phyloP scores from a whole-genome alignment of 2,797 vertebrate genomes.

The Danio tinwini region DNA sequence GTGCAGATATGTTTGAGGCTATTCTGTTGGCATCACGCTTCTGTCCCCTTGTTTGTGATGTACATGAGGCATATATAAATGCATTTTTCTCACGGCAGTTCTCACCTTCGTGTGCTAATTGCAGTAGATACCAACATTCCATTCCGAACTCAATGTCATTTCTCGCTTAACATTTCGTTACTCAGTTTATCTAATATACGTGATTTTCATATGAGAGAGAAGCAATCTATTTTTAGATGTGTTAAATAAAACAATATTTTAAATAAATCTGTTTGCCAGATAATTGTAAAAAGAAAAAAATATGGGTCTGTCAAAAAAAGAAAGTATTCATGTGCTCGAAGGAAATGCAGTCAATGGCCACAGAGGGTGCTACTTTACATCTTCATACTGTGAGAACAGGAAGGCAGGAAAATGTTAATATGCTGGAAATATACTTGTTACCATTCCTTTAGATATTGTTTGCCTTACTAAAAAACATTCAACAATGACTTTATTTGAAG shows the following conservation, averaged over 20 bases:
- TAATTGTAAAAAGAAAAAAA: conserved; percentile 41
- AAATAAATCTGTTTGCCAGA: conserved; percentile 55
- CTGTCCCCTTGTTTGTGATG: conserved; percentile 61
- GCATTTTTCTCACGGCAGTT: conserved; percentile 52
- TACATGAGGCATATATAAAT: conserved; percentile 60
- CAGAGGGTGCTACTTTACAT: conserved; percentile 81
- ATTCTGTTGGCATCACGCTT: conserved; percentile 68
- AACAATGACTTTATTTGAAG: conserved; percentile 78
- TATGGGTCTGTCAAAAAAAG: conserved; percentile 11
- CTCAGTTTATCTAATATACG: conserved; percentile 44
- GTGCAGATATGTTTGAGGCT: conserved; percentile 71
- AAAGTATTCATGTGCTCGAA: conserved; percentile 39
- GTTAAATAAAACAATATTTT: conserved; percentile 48
- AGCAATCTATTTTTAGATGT: conserved; percentile 56
- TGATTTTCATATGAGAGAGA: conserved; percentile 46
- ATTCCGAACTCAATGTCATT: conserved; percentile 57
- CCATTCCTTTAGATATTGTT: conserved; percentile 89
- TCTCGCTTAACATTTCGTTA: conserved; percentile 49
- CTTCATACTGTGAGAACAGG: conserved; percentile 73
- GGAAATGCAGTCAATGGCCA: conserved; percentile 61
- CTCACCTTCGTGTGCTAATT: conserved; percentile 52
- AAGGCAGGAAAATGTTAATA: conserved; percentile 76
- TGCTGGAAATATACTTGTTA: conserved; percentile 87
- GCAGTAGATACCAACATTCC: conserved; percentile 76
- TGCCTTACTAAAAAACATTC: conserved; percentile 83